A percentile compares a stretch with the other conserved stretches of the same genome.
Conservation (phyloP, 2,113 vertebrate genomes). For the Chunga burmeisteri region DNA sequence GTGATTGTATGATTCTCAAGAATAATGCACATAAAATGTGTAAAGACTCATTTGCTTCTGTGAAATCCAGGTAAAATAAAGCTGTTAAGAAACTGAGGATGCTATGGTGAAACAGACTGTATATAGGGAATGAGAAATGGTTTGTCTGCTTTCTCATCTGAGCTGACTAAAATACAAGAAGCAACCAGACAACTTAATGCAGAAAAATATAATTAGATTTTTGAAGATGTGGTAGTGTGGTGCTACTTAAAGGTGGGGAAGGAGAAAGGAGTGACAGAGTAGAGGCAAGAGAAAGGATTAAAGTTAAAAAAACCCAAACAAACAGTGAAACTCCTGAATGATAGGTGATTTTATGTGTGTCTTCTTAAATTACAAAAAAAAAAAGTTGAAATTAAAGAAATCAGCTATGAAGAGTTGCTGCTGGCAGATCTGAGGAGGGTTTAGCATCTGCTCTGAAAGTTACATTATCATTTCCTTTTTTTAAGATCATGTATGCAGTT, state of each 20-base stretch:
- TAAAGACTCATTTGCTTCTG: neutral
- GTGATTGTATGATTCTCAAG: neutral
- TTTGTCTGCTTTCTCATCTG: neutral
- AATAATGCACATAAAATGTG: neutral
- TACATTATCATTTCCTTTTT: neutral
- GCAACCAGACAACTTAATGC: neutral
- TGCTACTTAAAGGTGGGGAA: neutral
- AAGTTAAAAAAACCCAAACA: too few species aligned
- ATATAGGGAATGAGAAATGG: neutral
- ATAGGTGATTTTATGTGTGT: neutral
- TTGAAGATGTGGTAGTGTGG: neutral
- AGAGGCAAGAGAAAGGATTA: neutral
- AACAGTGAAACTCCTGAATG: neutral
- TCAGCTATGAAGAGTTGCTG: neutral
- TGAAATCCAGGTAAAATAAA: neutral
- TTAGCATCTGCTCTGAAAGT: neutral
- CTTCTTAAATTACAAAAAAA: neutral
- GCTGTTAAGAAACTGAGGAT: neutral
- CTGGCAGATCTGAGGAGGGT: neutral
- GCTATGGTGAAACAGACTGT: neutral
- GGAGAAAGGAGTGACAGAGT: neutral
- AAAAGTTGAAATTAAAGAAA: neutral
- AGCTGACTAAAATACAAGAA: neutral
- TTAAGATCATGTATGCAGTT: neutral
- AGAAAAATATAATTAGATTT: neutral